These are phyloP conservation scores for Leucoraja erinaceus DNA, from an alignment of 2,113 vertebrate genomes.

Conservation along the genomic window DNA sequence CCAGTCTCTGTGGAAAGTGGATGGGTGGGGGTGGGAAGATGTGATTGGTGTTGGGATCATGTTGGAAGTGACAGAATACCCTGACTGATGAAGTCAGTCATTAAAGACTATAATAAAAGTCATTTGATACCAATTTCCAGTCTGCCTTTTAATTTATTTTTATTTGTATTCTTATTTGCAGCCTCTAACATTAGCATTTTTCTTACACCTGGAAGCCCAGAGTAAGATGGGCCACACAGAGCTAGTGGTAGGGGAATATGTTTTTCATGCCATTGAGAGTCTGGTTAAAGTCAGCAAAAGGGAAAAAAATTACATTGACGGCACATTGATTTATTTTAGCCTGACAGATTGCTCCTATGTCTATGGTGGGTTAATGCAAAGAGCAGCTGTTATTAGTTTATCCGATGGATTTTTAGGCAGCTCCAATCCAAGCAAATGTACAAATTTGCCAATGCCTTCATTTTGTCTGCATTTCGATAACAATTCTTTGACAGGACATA, in stretches of 20 bases:
- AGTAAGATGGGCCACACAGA: not conserved
- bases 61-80: too few relatives aligned
- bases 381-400: not conserved
- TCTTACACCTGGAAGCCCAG: not conserved
- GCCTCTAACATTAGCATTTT: not conserved
- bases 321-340: not conserved
- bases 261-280: not conserved
- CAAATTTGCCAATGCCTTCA: not conserved
- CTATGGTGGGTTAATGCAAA: not conserved
- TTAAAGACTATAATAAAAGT: not conserved
- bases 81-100: too few relatives aligned
- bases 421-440: not conserved
- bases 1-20: too few relatives aligned
- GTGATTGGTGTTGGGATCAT: too few relatives aligned
- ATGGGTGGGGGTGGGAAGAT: too few relatives aligned
- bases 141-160: not conserved
- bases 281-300: not conserved
- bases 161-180: not conserved
- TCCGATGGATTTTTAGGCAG: not conserved
- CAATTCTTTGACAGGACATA: not conserved
- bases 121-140: not conserved
- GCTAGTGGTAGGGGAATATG: not conserved
- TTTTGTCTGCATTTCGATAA: not conserved
- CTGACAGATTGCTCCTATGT: not conserved
- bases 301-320: not conserved